Percentiles rank a stretch among this genome's conserved stretches.
Evolutionary conservation across 2,113 vertebrate genomes (phyloP).

Genomic region (Chaetodon auriga): DNA sequence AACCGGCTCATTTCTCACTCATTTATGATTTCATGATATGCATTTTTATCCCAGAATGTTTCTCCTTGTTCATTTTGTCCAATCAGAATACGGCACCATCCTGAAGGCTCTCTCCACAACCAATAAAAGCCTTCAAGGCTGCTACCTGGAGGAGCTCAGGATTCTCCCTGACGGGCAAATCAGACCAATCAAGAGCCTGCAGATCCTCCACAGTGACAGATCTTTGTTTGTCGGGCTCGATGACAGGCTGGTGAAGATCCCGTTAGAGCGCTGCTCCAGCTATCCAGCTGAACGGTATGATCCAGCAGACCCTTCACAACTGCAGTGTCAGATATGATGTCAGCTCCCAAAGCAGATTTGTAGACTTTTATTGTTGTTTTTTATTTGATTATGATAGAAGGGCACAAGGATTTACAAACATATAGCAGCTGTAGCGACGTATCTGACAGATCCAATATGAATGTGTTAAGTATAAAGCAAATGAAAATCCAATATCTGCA

Average conservation of each 20-base stretch:
- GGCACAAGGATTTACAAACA: not conserved
- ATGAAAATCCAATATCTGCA: not conserved
- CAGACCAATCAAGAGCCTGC: conserved; percentile 89
- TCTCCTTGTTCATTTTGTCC: conserved; percentile 9
- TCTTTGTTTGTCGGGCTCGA: conserved; percentile 92
- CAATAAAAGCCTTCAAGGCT: conserved; percentile 88
- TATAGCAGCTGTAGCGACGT: too few species aligned
- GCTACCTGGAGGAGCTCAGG: conserved; percentile 93
- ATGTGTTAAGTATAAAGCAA: not conserved
- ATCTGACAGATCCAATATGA: too few species aligned
- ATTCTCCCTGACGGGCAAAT: conserved; percentile 86
- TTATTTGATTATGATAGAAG: not conserved
- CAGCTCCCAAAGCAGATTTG: not conserved
- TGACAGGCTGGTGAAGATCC: conserved; percentile 90
- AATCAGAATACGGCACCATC: conserved; percentile 93
- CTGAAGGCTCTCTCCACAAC: conserved; percentile 92
- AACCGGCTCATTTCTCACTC: not conserved
- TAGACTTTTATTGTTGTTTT: not conserved
- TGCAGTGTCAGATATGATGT: not conserved
- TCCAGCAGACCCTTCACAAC: not conserved
- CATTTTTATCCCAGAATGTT: too few species aligned
- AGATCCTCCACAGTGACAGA: conserved; percentile 91
- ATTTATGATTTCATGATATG: too few species aligned
- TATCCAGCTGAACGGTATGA: conserved; percentile 88
- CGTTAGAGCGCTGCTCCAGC: conserved; percentile 91